Conservation (phyloP, 2,113 vertebrate species). For the Genyomyrus donnyi region DNA sequence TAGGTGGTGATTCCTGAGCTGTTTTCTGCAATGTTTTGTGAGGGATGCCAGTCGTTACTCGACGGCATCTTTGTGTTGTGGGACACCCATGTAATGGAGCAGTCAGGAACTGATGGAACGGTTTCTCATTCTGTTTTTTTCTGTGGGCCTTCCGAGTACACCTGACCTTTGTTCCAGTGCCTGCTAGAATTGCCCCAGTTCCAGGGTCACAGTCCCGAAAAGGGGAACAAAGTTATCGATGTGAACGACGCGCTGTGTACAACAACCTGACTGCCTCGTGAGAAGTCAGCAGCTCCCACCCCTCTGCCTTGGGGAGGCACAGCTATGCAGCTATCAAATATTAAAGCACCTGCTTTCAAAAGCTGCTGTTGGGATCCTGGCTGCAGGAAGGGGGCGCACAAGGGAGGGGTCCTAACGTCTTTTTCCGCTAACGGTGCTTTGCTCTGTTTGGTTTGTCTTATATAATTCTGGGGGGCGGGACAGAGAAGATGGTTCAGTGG, state of each 20-base stretch:
- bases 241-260: not conserved
- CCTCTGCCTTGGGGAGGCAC: not conserved
- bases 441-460: not conserved
- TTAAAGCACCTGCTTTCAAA: constrained; percentile 3
- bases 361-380: not conserved
- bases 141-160: not conserved
- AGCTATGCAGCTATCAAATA: not conserved
- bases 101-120: not conserved
- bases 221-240: not conserved
- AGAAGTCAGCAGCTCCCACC: not conserved
- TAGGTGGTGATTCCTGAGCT: not conserved
- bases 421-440: not conserved
- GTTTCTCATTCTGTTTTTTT: not conserved
- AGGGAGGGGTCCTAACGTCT: not conserved
- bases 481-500: not conserved
- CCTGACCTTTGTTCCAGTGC: not conserved
- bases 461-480: not conserved
- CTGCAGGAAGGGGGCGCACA: not conserved
- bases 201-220: not conserved
- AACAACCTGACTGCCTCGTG: not conserved
- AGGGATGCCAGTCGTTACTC: not conserved
- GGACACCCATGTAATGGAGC: not conserved
- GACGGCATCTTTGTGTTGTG: not conserved
- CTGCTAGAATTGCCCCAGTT: not conserved
- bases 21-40: not conserved